Base-by-base conservation (phyloP, 2,888 invertebrate species). In the Tachystola acroxantha region DNA sequence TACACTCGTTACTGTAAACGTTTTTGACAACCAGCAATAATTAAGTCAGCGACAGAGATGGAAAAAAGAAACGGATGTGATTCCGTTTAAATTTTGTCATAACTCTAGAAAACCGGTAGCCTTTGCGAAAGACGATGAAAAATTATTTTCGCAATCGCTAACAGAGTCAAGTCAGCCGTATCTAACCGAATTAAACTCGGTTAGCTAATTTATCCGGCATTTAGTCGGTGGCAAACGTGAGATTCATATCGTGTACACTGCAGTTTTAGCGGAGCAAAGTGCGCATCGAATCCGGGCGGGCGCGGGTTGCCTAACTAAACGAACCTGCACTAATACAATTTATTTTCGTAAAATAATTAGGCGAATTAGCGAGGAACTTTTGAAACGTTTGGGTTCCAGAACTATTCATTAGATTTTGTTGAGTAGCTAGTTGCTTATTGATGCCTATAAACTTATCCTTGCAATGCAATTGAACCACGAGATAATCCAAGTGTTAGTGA, bases 171-270 rank as follows among this genome's bases (percentile, higher is more conserved):
- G 39, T 30, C 50, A 50, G 53, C 52, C 53, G 57, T 63, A 57
- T 53, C 57, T 62, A 58, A 56, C 45, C 55, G 72, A 76, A 80
- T 77, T 80, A 73, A 77, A 72, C 64, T 75, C 64, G 54, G 76
- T 75, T 69, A 72, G 72, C 77, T 80, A 77, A 82, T 79, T 81
- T 82, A 82, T 75, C 76, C 68, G 62, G 67, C 78, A 81, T 80
- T 82, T 82, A 79, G 77, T 72, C 63, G 67, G 60, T 58, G 59
- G 78, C 70, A 75, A 80, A 79, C 82, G 82, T 81, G 84, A 82
- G 81, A 82, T 84, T 65, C 71, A 73, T 82, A 82, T 82, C 82
- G 69, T 59, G 58, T 63, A 63, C 60, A 64, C 54, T 64, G 72
- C 72, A 69, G 72, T 73, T 67, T 65, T 64, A 69, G 64, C 64